These are phyloP conservation scores for Lasioglossum albipes DNA, from an alignment of 1,140 invertebrate species.

Conservation along the genomic window DNA sequence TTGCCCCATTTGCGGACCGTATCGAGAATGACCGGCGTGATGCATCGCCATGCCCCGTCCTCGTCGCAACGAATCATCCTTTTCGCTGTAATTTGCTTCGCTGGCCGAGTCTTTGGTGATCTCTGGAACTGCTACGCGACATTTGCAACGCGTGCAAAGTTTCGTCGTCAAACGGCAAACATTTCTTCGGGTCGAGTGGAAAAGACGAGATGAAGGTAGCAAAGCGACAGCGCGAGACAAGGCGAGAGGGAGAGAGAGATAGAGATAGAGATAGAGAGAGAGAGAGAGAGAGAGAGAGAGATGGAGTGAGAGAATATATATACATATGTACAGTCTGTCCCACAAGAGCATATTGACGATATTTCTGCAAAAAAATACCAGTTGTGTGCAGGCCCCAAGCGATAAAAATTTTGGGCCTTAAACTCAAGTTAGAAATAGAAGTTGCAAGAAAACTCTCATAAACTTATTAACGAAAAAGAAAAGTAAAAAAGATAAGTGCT, in stretches of 20 bases:
- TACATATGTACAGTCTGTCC: no score
- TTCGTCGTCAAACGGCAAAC: neutral
- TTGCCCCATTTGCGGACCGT: slow-evolving; percentile 74
- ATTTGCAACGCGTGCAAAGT: slow-evolving; percentile 52
- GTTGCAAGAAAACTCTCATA: no score
- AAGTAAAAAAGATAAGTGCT: no score
- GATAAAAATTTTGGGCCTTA: no score
- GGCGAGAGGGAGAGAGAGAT: neutral
- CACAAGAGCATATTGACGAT: no score
- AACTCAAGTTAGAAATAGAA: no score
- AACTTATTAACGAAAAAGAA: no score
- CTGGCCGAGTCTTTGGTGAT: slow-evolving; percentile 91
- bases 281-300: neutral
- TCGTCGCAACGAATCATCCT: slow-evolving; percentile 79
- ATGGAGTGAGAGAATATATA: no score
- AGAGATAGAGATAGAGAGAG: neutral
- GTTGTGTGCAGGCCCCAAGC: no score
- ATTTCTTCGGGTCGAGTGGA: neutral
- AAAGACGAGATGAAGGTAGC: no score
- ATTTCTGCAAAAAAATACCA: no score
- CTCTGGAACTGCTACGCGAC: slow-evolving; percentile 85
- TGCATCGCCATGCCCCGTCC: slow-evolving; percentile 64
- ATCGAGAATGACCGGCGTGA: slow-evolving; percentile 76
- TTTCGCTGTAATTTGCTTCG: slow-evolving; percentile 82
- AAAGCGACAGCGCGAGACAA: neutral